Evolutionary conservation across 2,113 vertebrate species (phyloP).

Genomic region (Pomatorhinus ruficollis): DNA sequence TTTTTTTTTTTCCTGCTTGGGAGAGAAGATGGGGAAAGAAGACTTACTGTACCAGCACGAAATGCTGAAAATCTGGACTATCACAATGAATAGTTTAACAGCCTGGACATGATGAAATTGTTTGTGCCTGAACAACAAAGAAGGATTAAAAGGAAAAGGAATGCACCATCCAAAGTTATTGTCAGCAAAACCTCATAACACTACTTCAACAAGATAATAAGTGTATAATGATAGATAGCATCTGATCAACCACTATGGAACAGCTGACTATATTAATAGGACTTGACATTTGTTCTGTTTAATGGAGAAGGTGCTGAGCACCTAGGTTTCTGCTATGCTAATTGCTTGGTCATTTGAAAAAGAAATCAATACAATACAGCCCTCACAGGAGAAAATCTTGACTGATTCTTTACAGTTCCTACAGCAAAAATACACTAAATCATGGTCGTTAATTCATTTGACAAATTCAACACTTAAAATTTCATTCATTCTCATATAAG

Average conservation of each 20-base stretch:
- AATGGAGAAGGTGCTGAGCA: conserved; percentile 49
- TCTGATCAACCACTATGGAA: conserved; percentile 41
- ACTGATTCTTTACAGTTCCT: conserved; percentile 15
- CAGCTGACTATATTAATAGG: conserved; percentile 63
- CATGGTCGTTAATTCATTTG: conserved; percentile 13
- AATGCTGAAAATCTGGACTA: not conserved
- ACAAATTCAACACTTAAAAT: conserved; percentile 38
- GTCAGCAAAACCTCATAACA: conserved; percentile 63
- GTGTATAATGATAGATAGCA: conserved; percentile 49
- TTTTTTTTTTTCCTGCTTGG: not conserved
- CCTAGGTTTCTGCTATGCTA: conserved; percentile 53
- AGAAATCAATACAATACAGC: conserved; percentile 10
- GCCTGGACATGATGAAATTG: conserved; percentile 68
- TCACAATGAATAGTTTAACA: conserved; percentile 72
- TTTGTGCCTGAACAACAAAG: conserved; percentile 69
- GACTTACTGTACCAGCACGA: conserved; percentile 54
- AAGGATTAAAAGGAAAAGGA: conserved; percentile 34
- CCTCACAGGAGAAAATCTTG: conserved; percentile 17
- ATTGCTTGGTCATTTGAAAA: conserved; percentile 59
- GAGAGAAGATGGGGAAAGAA: not conserved
- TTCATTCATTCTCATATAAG: conserved; percentile 23
- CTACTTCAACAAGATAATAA: conserved; percentile 63
- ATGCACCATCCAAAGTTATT: conserved; percentile 4
- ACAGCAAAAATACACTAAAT: conserved; percentile 20
- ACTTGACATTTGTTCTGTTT: conserved; percentile 61